Evolutionary conservation across 2,113 vertebrate genomes (phyloP), one percentile per base, ranked within the genome.

Genomic region (Garra rufa): DNA sequence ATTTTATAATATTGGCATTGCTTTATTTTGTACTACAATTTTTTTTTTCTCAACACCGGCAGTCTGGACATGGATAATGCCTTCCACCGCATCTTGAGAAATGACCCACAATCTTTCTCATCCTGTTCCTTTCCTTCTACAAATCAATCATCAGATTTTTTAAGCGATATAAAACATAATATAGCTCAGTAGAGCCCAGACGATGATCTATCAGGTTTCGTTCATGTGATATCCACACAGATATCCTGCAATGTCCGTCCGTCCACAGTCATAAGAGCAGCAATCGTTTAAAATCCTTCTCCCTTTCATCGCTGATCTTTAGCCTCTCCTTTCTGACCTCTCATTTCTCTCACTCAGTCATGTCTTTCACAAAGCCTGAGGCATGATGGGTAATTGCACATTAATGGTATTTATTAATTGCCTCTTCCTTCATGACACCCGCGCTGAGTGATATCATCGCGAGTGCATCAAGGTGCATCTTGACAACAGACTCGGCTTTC

Each of bases 331-430:
- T 38, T 84, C 61, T 89, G 89, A 91, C 90, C 92, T 90, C 83
- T 90, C 88, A 46, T 46, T 52, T 50, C 77, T 76, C 48, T 85
- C 91, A 90, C 88, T 83, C 84, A 76, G 73, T 38, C 81, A 48
- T 88, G 76, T 89, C 89, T 85, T 91, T 92, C 89, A 92, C 90
- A 87, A 90, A 88, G 89, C 89, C 88, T 88, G 86, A 84, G 87
- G 61, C 86, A 90, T 83, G 91, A 87, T 90, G 88, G 90, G 89
- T 92, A 90, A 94, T 92, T 87, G 77, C 82, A 91, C 92, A 92
- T 94, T 93, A 94, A 92, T 90, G 91, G 88, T 92, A 93, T 93
- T 93, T 93, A 94, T 94, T 91, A 92, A 93, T 89, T 90, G 87
- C 74, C 74, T 85, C 85, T 89, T 92, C 89, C 86, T 92, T 87